Conservation (phyloP, 1,140 invertebrate species). For the Drosophila pandora region DNA sequence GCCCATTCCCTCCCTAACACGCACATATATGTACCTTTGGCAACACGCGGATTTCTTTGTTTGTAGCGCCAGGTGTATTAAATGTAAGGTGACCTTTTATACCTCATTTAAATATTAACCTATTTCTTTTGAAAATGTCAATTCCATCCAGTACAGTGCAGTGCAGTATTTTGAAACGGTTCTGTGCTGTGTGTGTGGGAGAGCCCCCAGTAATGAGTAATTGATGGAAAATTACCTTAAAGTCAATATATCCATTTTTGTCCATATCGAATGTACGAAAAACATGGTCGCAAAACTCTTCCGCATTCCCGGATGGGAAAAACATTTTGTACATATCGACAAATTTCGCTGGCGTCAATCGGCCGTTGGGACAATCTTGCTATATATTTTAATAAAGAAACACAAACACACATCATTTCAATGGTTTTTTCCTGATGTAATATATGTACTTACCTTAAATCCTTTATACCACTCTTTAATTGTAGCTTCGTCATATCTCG, state of each 20-base stretch:
- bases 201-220: conserved; percentile 1
- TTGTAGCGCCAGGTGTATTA: conserved; percentile 1
- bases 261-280: conserved; percentile 99
- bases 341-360: conserved; percentile 98
- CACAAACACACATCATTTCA: conserved; percentile 34
- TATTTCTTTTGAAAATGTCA: neutral
- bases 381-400: conserved; percentile 85
- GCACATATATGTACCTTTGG: neutral
- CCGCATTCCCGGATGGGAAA: conserved; percentile 98
- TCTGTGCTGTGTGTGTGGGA: neutral
- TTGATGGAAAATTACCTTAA: conserved; percentile 89
- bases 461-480: conserved; percentile 99
- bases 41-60: conserved; percentile 4
- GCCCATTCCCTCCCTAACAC: conserved; percentile 2
- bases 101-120: conserved; percentile 6
- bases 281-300: conserved; percentile 99
- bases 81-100: conserved; percentile 2
- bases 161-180: neutral
- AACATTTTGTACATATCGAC: conserved; percentile 99
- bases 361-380: conserved; percentile 99
- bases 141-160: neutral
- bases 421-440: conserved; percentile 17
- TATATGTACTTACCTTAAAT: conserved; percentile 91
- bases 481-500: conserved; percentile 97
- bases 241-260: conserved; percentile 99